A percentile compares a stretch with the other conserved stretches of the same genome.
Conservation (phyloP, 2,113 vertebrate species). For the Hystrix cristata region DNA sequence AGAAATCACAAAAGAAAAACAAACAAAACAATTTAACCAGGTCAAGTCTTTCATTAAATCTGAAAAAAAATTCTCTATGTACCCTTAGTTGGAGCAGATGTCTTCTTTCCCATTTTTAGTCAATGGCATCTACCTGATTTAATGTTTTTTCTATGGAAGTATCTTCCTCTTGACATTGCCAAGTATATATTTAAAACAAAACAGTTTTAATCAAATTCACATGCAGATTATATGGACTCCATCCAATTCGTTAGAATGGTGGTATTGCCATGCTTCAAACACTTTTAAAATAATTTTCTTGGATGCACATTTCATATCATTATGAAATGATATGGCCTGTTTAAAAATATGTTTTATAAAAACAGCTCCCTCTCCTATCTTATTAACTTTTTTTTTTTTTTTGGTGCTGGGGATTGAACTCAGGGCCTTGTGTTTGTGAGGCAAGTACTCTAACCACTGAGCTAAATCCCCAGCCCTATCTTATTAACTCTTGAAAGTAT, state of each 20-base stretch:
- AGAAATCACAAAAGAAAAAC: conserved; percentile 17
- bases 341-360: conserved; percentile 70
- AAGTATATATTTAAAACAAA: conserved; percentile 81
- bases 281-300: conserved; percentile 71
- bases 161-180: conserved; percentile 65
- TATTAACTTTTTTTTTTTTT: conserved; percentile 47
- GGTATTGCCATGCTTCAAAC: conserved; percentile 6
- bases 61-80: background rate
- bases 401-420: too few relatives aligned
- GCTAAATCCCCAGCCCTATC: background rate
- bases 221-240: conserved; percentile 81
- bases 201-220: conserved; percentile 89
- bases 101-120: conserved; percentile 42
- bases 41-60: background rate
- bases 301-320: conserved; percentile 68
- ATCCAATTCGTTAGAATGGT: conserved; percentile 79
- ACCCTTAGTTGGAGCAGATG: background rate
- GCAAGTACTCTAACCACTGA: too few relatives aligned
- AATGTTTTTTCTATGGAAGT: conserved; percentile 72
- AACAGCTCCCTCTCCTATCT: conserved; percentile 25
- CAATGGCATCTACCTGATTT: conserved; percentile 33
- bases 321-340: conserved; percentile 67
- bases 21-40: background rate
- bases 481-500: conserved; percentile 57
- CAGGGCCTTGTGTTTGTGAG: too few relatives aligned